These are phyloP conservation scores for Urocolius indicus DNA, from an alignment of 2,113 vertebrate genomes.

Conservation along the genomic window DNA sequence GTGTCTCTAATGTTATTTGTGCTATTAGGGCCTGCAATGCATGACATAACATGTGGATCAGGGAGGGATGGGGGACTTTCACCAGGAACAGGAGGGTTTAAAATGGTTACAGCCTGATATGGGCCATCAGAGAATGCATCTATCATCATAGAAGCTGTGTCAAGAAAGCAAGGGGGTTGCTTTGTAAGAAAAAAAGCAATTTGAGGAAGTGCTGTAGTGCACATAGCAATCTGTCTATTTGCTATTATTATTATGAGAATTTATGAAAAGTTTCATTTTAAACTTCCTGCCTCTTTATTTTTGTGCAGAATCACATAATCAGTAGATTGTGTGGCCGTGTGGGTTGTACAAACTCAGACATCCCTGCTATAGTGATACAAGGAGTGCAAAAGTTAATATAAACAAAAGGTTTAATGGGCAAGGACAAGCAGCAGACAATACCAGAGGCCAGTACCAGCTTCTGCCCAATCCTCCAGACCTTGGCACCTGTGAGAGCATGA, in stretches of 20 bases:
- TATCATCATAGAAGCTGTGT: neutral
- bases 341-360: neutral
- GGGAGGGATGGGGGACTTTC: neutral
- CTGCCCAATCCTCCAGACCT: neutral
- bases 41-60: rapidly evolving
- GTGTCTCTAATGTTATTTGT: neutral
- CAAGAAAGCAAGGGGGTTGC: neutral
- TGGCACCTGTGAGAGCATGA: neutral
- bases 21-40: neutral
- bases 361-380: neutral
- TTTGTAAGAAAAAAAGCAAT: slow-evolving; percentile 43
- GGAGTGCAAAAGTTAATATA: neutral
- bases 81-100: neutral
- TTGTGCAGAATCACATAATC: neutral
- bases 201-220: neutral
- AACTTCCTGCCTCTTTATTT: slow-evolving; percentile 3
- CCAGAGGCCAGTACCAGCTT: neutral
- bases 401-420: neutral
- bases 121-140: neutral
- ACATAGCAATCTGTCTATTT: slow-evolving; percentile 12
- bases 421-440: neutral
- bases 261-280: neutral
- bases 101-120: neutral
- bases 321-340: neutral
- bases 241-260: neutral